These are phyloP conservation scores for Girardia tigrina DNA, from an alignment of 2,888 invertebrate genomes.

Conservation along the genomic window DNA sequence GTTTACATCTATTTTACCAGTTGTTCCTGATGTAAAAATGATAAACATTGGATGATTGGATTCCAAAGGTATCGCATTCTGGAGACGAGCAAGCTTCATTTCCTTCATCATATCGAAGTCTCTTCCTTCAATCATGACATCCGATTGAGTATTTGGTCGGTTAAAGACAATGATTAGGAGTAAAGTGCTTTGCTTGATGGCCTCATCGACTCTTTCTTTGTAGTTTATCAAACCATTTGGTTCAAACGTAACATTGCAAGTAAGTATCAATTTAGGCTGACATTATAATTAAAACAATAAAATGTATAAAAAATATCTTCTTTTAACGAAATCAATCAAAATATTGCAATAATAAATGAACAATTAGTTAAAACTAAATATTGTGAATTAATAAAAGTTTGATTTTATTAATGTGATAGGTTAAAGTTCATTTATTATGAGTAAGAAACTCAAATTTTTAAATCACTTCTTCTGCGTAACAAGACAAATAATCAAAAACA, in stretches of 20 bases:
- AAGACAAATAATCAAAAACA: no score
- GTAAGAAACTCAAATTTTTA: no score
- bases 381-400: no score
- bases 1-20: neutral
- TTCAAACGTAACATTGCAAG: neutral
- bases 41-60: neutral
- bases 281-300: no score
- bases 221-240: neutral
- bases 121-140: neutral
- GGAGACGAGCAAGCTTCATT: neutral
- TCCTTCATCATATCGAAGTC: neutral
- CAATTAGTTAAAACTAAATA: no score
- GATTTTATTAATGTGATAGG: no score
- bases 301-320: no score
- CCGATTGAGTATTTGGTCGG: neutral
- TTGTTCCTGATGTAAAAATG: neutral
- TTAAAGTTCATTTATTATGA: no score
- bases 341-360: no score
- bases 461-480: no score
- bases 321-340: no score
- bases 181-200: neutral
- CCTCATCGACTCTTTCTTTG: neutral
- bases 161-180: neutral
- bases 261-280: neutral
- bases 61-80: neutral